Evolutionary conservation across 2,888 invertebrate genomes (phyloP).

Genomic region (Saturnia japonica): DNA sequence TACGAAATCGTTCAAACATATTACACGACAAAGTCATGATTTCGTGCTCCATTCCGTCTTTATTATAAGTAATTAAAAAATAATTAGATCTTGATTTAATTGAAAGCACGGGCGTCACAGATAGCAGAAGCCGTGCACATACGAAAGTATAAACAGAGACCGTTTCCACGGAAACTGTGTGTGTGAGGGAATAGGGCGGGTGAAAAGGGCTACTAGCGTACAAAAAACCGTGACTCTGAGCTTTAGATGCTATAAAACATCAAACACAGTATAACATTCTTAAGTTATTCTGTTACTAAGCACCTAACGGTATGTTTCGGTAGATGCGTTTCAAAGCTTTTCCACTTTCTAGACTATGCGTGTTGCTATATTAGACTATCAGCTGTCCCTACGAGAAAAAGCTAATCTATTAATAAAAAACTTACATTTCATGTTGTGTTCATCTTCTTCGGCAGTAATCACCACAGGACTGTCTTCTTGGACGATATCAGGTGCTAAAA

Average conservation of each 20-base stretch:
- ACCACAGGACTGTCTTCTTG: conserved; percentile 87
- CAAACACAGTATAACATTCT: neutral
- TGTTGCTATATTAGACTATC: neutral
- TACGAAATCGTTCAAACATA: no score
- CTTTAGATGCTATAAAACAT: neutral
- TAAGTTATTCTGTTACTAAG: neutral
- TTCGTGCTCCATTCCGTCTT: no score
- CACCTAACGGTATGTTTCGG: neutral
- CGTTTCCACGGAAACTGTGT: no score
- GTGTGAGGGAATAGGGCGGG: no score
- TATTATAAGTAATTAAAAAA: no score
- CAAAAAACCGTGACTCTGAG: neutral
- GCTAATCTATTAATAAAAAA: conserved; percentile 5
- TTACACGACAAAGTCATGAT: no score
- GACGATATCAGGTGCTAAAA: conserved; percentile 87
- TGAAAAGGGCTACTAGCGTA: no score
- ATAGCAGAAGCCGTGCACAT: no score
- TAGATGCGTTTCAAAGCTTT: neutral
- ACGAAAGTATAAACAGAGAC: no score
- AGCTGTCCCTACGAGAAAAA: neutral
- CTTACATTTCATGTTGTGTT: conserved; percentile 92
- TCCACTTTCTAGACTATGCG: neutral
- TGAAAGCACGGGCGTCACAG: no score
- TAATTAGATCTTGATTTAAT: no score
- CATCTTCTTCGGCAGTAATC: conserved; percentile 86